These are phyloP conservation scores for Ashinkailepas kermadecensis DNA, from an alignment of 2,888 invertebrate genomes.

Conservation along the genomic window DNA sequence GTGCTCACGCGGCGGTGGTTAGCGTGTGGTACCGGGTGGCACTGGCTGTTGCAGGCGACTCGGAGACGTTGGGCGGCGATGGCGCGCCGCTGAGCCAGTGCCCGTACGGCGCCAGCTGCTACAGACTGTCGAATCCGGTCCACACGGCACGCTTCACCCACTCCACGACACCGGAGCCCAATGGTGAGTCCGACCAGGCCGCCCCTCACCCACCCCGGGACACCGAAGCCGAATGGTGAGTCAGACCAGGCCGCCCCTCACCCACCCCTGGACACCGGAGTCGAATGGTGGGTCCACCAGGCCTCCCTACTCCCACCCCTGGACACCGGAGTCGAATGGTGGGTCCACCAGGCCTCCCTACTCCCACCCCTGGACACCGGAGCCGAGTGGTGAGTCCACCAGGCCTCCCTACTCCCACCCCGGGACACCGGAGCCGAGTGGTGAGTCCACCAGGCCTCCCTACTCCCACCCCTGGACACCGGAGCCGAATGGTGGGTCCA, in stretches of 20 bases:
- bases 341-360: not conserved
- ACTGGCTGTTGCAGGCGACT: no score
- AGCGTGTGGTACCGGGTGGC: not conserved
- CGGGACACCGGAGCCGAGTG: not conserved
- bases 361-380: not conserved
- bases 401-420: not conserved
- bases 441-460: no score
- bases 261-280: not conserved
- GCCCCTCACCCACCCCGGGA: not conserved
- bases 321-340: not conserved
- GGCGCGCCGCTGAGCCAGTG: not conserved
- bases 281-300: not conserved
- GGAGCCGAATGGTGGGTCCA: not conserved
- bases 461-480: no score
- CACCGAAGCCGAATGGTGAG: not conserved
- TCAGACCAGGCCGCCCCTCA: not conserved
- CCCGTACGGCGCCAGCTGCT: not conserved
- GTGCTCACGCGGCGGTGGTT: not conserved
- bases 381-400: not conserved
- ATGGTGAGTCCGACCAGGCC: not conserved
- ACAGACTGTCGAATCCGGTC: not conserved
- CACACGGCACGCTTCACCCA: not conserved
- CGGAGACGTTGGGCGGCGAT: not conserved
- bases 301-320: not conserved
- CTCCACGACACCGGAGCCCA: not conserved